Percentiles rank a stretch among this genome's conserved stretches.
These are phyloP conservation scores for Spisula subtruncata DNA, from an alignment of 2,888 invertebrate genomes.

Conservation along the genomic window DNA sequence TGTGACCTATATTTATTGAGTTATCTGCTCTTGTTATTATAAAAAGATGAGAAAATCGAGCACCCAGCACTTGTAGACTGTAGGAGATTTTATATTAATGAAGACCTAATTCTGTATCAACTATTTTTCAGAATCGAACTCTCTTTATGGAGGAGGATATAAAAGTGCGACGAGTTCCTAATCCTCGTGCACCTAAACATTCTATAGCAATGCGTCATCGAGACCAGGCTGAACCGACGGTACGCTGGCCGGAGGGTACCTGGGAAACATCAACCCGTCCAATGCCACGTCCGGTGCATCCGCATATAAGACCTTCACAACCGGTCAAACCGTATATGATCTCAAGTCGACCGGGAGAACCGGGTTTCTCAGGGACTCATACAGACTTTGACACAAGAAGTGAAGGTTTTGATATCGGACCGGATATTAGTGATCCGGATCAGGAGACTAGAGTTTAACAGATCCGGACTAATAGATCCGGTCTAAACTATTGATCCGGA, in stretches of 20 bases:
- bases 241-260: slow-evolving; percentile 58
- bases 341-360: slow-evolving; percentile 12
- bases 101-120: too few relatives aligned
- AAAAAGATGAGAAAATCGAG: too few relatives aligned
- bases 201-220: slow-evolving; percentile 52
- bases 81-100: too few relatives aligned
- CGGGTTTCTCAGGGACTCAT: not conserved
- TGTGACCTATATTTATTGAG: too few relatives aligned
- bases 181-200: slow-evolving; percentile 48
- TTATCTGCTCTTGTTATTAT: too few relatives aligned
- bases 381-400: slow-evolving; percentile 27
- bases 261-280: slow-evolving; percentile 35
- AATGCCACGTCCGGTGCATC: slow-evolving; percentile 34
- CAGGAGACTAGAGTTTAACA: slow-evolving; percentile 64
- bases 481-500: too few relatives aligned
- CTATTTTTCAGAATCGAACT: slow-evolving; percentile 54
- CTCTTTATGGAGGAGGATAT: slow-evolving; percentile 60
- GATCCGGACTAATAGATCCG: too few relatives aligned
- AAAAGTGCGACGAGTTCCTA: slow-evolving; percentile 47
- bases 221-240: slow-evolving; percentile 55
- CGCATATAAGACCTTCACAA: slow-evolving; percentile 30
- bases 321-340: slow-evolving; percentile 20
- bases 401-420: slow-evolving; percentile 62
- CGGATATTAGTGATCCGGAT: slow-evolving; percentile 41
- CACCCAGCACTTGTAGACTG: too few relatives aligned